These are phyloP conservation scores for Macrosiphum euphorbiae DNA, from an alignment of 2,888 invertebrate species.

Conservation along the genomic window DNA sequence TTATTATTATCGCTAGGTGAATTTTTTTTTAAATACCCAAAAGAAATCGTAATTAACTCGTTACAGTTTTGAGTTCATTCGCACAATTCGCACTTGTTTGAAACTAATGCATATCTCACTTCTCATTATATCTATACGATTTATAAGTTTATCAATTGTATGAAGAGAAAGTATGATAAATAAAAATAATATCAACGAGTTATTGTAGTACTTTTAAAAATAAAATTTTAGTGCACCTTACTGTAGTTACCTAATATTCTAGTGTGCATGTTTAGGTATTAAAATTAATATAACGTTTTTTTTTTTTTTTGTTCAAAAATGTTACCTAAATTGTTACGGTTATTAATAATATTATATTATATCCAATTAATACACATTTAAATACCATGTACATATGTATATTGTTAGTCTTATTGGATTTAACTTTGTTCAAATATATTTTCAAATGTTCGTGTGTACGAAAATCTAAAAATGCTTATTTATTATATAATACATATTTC, in stretches of 20 bases:
- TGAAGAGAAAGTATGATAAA: neutral
- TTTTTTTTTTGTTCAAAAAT: neutral
- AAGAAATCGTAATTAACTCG: neutral
- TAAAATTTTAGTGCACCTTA: neutral
- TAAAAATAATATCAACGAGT: neutral
- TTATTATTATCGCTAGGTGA: neutral
- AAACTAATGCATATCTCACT: neutral
- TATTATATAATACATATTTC: neutral
- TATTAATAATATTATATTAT: neutral
- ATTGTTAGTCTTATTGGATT: neutral
- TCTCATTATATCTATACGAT: neutral
- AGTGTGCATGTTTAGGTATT: neutral
- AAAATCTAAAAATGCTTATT: neutral
- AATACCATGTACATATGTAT: neutral
- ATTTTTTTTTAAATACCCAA: neutral
- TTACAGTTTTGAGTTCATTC: neutral
- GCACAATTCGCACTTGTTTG: neutral
- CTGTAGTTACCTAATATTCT: too few relatives aligned
- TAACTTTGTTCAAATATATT: neutral
- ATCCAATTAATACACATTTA: neutral
- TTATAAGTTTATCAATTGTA: neutral
- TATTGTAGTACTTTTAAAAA: neutral
- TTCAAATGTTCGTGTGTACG: neutral
- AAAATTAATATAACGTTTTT: neutral
- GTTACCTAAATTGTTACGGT: neutral